phyloP scores from a whole-genome alignment of 2,113 vertebrate genomes.

The Psephotus haematonotus region DNA sequence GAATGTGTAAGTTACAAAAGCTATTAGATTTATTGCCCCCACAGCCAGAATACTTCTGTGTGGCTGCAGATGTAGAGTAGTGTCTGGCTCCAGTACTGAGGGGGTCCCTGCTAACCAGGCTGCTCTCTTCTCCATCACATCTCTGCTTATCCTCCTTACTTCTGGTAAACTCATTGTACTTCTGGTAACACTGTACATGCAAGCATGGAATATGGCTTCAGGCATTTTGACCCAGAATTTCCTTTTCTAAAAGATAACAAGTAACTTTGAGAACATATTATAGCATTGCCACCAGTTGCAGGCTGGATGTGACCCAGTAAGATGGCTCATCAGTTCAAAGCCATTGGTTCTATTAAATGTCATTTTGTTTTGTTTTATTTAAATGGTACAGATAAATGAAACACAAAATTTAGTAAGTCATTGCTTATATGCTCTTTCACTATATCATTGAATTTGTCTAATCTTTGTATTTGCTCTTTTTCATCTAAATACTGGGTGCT shows the following conservation, averaged over 20 bases:
- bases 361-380: neutral
- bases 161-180: neutral
- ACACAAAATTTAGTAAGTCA: neutral
- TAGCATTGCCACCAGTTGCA: neutral
- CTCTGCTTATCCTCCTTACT: neutral
- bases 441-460: neutral
- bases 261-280: neutral
- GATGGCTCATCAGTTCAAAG: neutral
- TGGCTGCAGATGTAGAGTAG: neutral
- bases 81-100: neutral
- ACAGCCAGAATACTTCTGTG: neutral
- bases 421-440: neutral
- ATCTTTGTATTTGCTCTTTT: neutral
- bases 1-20: neutral
- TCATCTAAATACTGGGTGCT: neutral
- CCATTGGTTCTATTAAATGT: neutral
- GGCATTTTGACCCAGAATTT: neutral
- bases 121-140: neutral
- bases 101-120: neutral
- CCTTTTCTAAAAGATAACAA: neutral
- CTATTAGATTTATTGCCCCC: neutral
- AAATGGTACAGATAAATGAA: neutral
- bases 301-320: neutral
- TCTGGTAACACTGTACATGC: neutral
- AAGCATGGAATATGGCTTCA: neutral